A percentile compares a stretch with the other conserved stretches of the same genome.
Conservation (phyloP, 2,797 vertebrate genomes). For the Esox masquinongy region DNA sequence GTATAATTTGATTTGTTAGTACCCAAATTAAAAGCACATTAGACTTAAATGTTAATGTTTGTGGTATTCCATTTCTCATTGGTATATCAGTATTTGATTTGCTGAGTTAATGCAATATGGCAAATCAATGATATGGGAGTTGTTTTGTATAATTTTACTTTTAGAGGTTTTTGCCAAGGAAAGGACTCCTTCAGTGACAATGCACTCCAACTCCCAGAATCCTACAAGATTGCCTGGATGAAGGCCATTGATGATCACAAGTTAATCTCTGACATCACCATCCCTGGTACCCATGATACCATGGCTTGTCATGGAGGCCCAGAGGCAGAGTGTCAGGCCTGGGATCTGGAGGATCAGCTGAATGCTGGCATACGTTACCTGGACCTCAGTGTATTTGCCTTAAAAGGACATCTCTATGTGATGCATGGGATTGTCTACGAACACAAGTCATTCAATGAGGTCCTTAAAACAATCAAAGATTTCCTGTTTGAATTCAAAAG, state of each 20-base stretch:
- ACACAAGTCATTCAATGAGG: conserved; percentile 37
- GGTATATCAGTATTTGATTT: too few relatives aligned
- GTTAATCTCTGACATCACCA: conserved; percentile 46
- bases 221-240: conserved; percentile 61
- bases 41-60: too few relatives aligned
- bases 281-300: too few relatives aligned
- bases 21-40: too few relatives aligned
- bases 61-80: too few relatives aligned
- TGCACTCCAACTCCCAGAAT: conserved; percentile 40
- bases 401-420: conserved; percentile 43
- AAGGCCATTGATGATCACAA: conserved; percentile 36
- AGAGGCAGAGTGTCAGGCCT: conserved; percentile 43
- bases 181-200: conserved; percentile 51
- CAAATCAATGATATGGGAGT: neutral
- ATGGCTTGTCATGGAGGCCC: conserved; percentile 45
- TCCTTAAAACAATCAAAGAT: conserved; percentile 40
- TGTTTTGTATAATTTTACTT: conserved; percentile 1
- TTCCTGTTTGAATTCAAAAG: conserved; percentile 50
- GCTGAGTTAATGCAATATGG: too few relatives aligned
- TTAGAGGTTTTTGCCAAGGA: conserved; percentile 38
- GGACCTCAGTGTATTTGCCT: conserved; percentile 57
- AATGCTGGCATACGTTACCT: conserved; percentile 65
- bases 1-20: too few relatives aligned
- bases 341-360: conserved; percentile 57
- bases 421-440: conserved; percentile 51